Percentiles rank a stretch among this genome's conserved stretches.
Conservation (phyloP, 2,888 invertebrate genomes). For the Xestia xanthographa region DNA sequence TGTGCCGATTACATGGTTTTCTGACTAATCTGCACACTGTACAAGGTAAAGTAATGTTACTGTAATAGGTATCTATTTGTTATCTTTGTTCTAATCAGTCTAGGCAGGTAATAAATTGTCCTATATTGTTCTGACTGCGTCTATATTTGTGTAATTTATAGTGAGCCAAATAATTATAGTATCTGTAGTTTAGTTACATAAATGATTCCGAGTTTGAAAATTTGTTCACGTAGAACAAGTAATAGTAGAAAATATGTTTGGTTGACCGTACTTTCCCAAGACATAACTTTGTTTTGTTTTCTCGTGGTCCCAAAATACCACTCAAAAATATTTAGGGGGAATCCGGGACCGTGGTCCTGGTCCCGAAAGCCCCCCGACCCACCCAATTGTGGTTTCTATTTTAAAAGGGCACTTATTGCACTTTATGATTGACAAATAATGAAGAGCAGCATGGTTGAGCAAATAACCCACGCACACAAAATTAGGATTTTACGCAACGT, state of each 20-base stretch:
- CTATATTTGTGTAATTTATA: constrained; percentile 1
- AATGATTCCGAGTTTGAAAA: neutral
- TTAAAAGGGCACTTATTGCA: neutral
- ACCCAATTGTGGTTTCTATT: no score
- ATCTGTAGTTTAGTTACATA: neutral
- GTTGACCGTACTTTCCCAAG: no score
- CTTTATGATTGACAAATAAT: neutral
- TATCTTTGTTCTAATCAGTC: constrained; percentile 31
- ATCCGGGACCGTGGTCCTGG: no score
- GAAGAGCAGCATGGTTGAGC: neutral
- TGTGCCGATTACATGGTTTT: constrained; percentile 27
- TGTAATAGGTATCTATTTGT: constrained; percentile 8
- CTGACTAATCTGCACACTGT: constrained; percentile 17
- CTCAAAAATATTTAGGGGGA: no score
- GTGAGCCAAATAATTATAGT: neutral
- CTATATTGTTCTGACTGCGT: constrained; percentile 2
- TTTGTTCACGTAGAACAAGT: neutral
- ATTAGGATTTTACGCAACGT: neutral
- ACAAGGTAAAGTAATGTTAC: constrained; percentile 27
- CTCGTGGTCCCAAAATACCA: no score
- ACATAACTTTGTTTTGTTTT: no score
- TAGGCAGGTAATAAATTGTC: constrained; percentile 28
- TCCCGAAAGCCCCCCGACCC: no score
- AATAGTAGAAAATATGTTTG: no score
- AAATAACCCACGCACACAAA: neutral